Evolutionary conservation across 2,888 invertebrate species (phyloP).

Genomic region (Drosophila maculinotata): DNA sequence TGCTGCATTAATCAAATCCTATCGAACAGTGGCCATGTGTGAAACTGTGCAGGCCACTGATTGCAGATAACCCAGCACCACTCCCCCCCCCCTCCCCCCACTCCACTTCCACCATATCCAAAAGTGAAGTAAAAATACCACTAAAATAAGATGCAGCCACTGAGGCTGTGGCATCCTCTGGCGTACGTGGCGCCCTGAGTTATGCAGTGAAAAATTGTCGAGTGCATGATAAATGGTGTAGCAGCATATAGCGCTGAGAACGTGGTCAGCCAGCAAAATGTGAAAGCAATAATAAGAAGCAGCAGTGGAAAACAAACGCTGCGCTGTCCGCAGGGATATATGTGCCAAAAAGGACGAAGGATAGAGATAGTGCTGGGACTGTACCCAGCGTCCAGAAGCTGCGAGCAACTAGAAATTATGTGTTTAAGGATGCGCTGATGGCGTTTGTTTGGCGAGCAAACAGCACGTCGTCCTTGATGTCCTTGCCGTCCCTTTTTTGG

Average conservation of each 20-base stretch:
- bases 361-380: slow-evolving; percentile 19
- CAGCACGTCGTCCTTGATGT: slow-evolving; percentile 52
- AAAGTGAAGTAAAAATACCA: slow-evolving; percentile 5
- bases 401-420: slow-evolving; percentile 50
- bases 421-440: slow-evolving; percentile 66
- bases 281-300: slow-evolving; percentile 54
- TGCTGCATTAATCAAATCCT: slow-evolving; percentile 72
- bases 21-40: slow-evolving; percentile 72
- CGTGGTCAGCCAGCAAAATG: slow-evolving; percentile 70
- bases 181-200: slow-evolving; percentile 70
- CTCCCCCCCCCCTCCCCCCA: too few relatives aligned
- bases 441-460: slow-evolving; percentile 67
- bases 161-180: slow-evolving; percentile 5
- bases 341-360: slow-evolving; percentile 14
- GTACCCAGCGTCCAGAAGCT: too few relatives aligned
- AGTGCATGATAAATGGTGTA: slow-evolving; percentile 67
- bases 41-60: slow-evolving; percentile 68
- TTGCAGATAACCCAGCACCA: slow-evolving; percentile 54
- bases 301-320: slow-evolving; percentile 14
- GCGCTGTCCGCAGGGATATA: slow-evolving; percentile 1
- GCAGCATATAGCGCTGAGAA: slow-evolving; percentile 36
- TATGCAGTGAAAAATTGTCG: slow-evolving; percentile 76
- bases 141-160: slow-evolving; percentile 16
- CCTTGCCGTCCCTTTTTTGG: slow-evolving; percentile 21
- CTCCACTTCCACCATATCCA: too few relatives aligned